Percentiles rank a stretch among this genome's conserved stretches.
Evolutionary conservation across 2,888 invertebrate species (phyloP).

Genomic region (Eumacrocentrus americanus): DNA sequence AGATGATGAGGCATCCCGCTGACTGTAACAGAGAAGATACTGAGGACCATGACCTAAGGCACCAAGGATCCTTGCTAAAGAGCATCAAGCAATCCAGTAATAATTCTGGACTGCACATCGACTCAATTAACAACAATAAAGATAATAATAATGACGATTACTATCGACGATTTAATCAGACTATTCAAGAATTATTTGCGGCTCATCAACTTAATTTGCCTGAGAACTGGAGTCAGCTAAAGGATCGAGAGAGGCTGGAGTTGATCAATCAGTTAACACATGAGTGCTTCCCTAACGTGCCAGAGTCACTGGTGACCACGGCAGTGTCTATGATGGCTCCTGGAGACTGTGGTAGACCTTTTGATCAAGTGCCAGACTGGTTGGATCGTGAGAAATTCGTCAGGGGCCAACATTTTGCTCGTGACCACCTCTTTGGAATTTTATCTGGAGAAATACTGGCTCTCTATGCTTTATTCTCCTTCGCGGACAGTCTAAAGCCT

Average conservation of each 20-base stretch:
- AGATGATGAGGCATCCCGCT: slow-evolving; percentile 8
- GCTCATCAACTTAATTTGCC: too few relatives aligned
- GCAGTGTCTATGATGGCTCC: slow-evolving; percentile 18
- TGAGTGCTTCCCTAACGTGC: slow-evolving; percentile 16
- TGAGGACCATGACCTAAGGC: slow-evolving; percentile 16
- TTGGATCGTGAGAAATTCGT: slow-evolving; percentile 60
- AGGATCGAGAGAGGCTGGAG: slow-evolving; percentile 26
- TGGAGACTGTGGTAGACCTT: slow-evolving; percentile 43
- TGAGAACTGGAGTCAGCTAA: slow-evolving; percentile 27
- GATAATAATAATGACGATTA: too few relatives aligned
- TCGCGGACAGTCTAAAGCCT: slow-evolving; percentile 58
- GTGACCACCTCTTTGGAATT: slow-evolving; percentile 55
- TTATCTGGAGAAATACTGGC: slow-evolving; percentile 57
- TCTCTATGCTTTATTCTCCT: slow-evolving; percentile 59
- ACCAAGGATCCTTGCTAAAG: neutral
- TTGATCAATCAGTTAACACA: slow-evolving; percentile 16
- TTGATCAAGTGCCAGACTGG: slow-evolving; percentile 56
- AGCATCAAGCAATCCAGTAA: slow-evolving; percentile 1
- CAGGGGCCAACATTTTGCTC: slow-evolving; percentile 62
- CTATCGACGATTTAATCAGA: neutral
- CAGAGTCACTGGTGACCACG: slow-evolving; percentile 27
- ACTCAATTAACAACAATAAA: slow-evolving; percentile 5
- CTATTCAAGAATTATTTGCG: too few relatives aligned
- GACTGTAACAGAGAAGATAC: slow-evolving; percentile 4
- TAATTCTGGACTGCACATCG: too few relatives aligned